Conservation (phyloP, 2,113 vertebrate genomes). For the Grammomys dolichurus region DNA sequence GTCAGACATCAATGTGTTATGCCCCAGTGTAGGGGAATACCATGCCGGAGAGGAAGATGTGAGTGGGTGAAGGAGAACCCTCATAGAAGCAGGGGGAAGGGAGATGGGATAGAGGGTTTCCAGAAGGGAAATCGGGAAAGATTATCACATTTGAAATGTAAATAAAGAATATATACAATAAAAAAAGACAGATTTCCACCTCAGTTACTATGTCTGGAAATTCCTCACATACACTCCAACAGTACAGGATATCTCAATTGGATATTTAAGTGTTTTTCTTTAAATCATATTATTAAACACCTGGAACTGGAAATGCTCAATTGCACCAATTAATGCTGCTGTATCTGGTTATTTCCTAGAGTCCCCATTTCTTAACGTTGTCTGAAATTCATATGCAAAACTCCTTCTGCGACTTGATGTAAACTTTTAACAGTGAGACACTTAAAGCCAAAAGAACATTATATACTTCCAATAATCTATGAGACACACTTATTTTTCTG, state of each 20-base stretch:
- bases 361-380: neutral
- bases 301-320: neutral
- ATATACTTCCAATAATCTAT: neutral
- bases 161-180: too few species aligned
- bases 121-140: too few species aligned
- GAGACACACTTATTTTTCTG: neutral
- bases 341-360: neutral
- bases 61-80: too few species aligned
- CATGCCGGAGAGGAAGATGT: too few species aligned
- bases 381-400: neutral
- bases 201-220: neutral
- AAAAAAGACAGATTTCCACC: neutral
- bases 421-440: neutral
- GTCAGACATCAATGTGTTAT: too few species aligned
- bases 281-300: neutral
- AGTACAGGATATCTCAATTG: neutral
- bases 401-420: too few species aligned
- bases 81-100: too few species aligned
- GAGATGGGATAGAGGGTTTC: too few species aligned
- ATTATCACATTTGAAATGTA: too few species aligned
- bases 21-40: too few species aligned
- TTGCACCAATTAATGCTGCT: accelerated
- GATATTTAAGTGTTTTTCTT: too few species aligned
- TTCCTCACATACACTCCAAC: neutral
- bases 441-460: neutral